A percentile compares a stretch with the other conserved stretches of the same genome.
Conservation (phyloP, 2,797 vertebrate genomes). For the Neomorphus geoffroyi region DNA sequence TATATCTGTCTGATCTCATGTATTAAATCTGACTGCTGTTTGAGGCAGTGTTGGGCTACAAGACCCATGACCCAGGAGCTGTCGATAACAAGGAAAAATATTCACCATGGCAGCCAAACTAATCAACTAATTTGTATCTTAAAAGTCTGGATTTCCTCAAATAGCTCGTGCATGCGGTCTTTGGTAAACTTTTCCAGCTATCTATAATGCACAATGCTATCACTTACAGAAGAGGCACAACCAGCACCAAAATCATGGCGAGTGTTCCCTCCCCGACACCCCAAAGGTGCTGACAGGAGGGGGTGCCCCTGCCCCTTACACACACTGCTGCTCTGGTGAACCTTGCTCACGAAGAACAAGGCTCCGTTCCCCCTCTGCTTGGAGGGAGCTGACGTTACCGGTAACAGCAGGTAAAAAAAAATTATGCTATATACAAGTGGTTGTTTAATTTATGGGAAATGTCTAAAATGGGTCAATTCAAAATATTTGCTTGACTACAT, state of each 20-base stretch:
- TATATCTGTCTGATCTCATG: neutral
- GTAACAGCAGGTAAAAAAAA: neutral
- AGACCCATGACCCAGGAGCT: too few species aligned
- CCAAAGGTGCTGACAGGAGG: neutral
- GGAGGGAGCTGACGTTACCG: neutral
- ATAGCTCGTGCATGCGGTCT: neutral
- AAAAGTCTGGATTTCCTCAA: neutral
- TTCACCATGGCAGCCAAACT: neutral
- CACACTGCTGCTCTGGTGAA: neutral
- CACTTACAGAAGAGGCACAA: neutral
- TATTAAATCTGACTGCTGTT: neutral
- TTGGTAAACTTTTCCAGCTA: neutral
- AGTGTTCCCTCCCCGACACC: neutral
- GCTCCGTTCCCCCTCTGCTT: neutral
- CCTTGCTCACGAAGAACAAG: neutral
- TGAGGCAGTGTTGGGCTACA: neutral
- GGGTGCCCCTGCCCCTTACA: neutral
- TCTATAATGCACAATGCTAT: neutral
- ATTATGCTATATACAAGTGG: neutral
- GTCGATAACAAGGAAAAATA: neutral
- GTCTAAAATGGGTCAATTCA: neutral
- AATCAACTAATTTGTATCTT: neutral
- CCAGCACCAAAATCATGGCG: neutral
- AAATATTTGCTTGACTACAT: neutral
- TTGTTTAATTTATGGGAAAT: slow-evolving; percentile 5